Conservation (phyloP, 2,888 invertebrate species). For the Macrophya alboannulata region DNA sequence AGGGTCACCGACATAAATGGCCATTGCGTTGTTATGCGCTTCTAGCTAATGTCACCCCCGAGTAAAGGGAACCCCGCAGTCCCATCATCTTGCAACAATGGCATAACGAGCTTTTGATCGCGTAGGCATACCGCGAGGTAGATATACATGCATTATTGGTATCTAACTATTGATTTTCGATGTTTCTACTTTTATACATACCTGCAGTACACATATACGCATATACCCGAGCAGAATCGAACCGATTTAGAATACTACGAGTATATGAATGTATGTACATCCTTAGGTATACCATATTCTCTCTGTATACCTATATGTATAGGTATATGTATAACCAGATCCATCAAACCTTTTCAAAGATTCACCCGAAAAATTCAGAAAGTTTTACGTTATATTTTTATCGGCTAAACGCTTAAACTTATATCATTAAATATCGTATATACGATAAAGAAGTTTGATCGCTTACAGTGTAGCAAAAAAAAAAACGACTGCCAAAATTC, state of each 20-base stretch:
- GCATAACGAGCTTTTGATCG: slow-evolving; percentile 67
- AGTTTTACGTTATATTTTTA: background rate
- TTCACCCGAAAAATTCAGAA: background rate
- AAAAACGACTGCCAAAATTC: background rate
- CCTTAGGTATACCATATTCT: background rate
- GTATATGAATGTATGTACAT: background rate
- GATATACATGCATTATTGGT: background rate
- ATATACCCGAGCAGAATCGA: slow-evolving; percentile 41
- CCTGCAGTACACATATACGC: slow-evolving; percentile 59
- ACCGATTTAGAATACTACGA: background rate
- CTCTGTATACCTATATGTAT: background rate
- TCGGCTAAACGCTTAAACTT: slow-evolving; percentile 2
- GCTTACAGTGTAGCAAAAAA: background rate
- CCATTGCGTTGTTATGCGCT: background rate
- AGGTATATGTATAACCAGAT: background rate
- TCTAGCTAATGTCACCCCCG: slow-evolving; percentile 24
- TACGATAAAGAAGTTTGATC: background rate
- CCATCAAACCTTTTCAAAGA: background rate
- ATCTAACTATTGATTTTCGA: slow-evolving; percentile 66
- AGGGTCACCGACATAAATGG: slow-evolving; percentile 28
- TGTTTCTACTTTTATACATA: slow-evolving; percentile 58
- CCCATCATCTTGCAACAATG: slow-evolving; percentile 48
- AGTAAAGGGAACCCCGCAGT: slow-evolving; percentile 55
- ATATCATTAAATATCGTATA: background rate
- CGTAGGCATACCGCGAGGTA: slow-evolving; percentile 32